A percentile compares a stretch with the other conserved stretches of the same genome.
These are phyloP conservation scores for Beaufortia kweichowensis DNA, from an alignment of 2,113 vertebrate genomes.

Conservation along the genomic window DNA sequence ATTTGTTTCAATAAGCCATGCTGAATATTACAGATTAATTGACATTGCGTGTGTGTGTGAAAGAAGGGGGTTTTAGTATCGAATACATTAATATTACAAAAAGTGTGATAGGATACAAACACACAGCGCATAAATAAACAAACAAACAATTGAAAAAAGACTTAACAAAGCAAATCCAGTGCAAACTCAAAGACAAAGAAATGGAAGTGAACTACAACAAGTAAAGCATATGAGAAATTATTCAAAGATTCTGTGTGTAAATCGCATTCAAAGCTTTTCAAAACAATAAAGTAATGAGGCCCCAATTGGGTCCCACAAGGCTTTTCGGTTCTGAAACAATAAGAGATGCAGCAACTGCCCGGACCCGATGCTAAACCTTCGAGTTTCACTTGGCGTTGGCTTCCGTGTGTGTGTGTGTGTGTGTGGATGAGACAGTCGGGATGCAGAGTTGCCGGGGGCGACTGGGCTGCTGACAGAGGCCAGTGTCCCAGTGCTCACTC, in stretches of 20 bases:
- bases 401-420: slow-evolving; percentile 23
- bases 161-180: neutral
- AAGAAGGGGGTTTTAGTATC: no score
- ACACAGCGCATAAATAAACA: slow-evolving; percentile 2
- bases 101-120: slow-evolving; percentile 16
- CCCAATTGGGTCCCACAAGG: slow-evolving; percentile 74
- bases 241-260: slow-evolving; percentile 43
- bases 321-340: slow-evolving; percentile 62
- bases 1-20: slow-evolving; percentile 76
- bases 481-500: slow-evolving; percentile 54
- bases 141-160: slow-evolving; percentile 25
- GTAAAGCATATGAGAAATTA: slow-evolving; percentile 30
- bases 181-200: neutral
- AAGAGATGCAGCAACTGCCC: slow-evolving; percentile 50
- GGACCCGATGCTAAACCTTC: slow-evolving; percentile 38
- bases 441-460: slow-evolving; percentile 56
- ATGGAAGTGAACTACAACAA: slow-evolving; percentile 19
- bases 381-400: slow-evolving; percentile 41
- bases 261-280: slow-evolving; percentile 30
- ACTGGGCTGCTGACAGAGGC: slow-evolving; percentile 57
- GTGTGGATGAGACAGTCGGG: slow-evolving; percentile 47
- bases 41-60: slow-evolving; percentile 39
- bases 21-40: slow-evolving; percentile 68
- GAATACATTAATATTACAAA: slow-evolving; percentile 54
- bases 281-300: slow-evolving; percentile 63